Evolutionary conservation across 2,113 vertebrate species (phyloP), one percentile per base, ranked within the genome.

Genomic region (Pterophyllum scalare): DNA sequence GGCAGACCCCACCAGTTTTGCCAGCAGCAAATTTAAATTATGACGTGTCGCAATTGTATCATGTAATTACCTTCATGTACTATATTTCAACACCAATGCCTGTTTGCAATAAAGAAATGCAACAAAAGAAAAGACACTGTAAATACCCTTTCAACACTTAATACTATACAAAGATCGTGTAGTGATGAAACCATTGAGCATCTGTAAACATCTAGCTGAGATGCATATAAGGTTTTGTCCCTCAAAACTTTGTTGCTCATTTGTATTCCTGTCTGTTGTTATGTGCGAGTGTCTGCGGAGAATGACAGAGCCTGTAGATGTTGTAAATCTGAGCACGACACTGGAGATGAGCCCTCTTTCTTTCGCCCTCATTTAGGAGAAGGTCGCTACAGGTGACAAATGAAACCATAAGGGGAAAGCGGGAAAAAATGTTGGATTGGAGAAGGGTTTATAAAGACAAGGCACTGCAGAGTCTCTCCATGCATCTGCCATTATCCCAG

Each of bases 301-400:
- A 84, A 59, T 84, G 49, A 61, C 82, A 86, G 84, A 58, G 82
- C 86, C 79, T 81, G 46, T 52, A 85, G 64, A 80, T 31, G 88
- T 83, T 90, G 12, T 43, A 83, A 91, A 83, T 87, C 91, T 19
- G 80, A 87, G 88, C 91, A 85, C 26, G 81, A 38, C 78, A 76
- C 62, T 38, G 57, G 64, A 31, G 70, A 90, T 79, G 87, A 90
- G 81, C 74, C 60, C 57, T 82, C 57, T 82, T 49, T 61, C 81
- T 82, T 86, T 83, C 61, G 52, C 80, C 81, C 75, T 86, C 88
- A 87, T 91, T 83, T 87, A 77, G 84, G 87, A 90, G 86, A 80
- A 88, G 88, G 57, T 87, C 86, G 85, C 81, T 67, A 84, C 80
- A 92, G 77, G 92, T 86, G 87, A 90, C 77, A 80, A 86, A 90